Conservation (phyloP, 2,113 vertebrate species). For the Myanophis thanlyinensis region DNA sequence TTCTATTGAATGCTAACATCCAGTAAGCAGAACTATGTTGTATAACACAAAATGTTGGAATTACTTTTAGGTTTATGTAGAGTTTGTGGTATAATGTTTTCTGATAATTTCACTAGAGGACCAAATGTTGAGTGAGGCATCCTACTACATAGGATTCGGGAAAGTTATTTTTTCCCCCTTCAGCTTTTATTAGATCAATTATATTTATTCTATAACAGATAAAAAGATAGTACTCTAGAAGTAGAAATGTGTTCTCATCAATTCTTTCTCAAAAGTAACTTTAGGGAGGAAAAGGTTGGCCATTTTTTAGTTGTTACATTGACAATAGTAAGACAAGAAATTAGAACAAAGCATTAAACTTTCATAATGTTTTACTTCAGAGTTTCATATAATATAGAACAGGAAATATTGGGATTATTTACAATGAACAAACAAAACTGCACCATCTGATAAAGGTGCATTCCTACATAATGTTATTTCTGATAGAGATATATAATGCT, state of each 20-base stretch:
- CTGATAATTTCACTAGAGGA: background rate
- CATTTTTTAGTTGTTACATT: background rate
- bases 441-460: background rate
- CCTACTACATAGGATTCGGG: background rate
- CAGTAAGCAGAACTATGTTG: background rate
- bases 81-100: background rate
- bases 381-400: background rate
- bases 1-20: background rate
- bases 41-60: background rate
- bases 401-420: slow-evolving; percentile 11
- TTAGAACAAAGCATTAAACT: background rate
- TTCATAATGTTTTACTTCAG: background rate
- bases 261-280: background rate
- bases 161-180: background rate
- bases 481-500: background rate
- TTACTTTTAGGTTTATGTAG: background rate
- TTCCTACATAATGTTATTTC: background rate
- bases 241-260: background rate
- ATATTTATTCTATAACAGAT: background rate
- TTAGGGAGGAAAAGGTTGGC: background rate
- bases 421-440: background rate
- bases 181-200: background rate
- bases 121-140: background rate
- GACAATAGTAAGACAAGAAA: background rate
- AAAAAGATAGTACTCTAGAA: background rate